Percentiles rank a stretch among this genome's conserved stretches.
These are phyloP conservation scores for Gandaritis pyraliata DNA, from an alignment of 2,888 invertebrate species.

Conservation along the genomic window DNA sequence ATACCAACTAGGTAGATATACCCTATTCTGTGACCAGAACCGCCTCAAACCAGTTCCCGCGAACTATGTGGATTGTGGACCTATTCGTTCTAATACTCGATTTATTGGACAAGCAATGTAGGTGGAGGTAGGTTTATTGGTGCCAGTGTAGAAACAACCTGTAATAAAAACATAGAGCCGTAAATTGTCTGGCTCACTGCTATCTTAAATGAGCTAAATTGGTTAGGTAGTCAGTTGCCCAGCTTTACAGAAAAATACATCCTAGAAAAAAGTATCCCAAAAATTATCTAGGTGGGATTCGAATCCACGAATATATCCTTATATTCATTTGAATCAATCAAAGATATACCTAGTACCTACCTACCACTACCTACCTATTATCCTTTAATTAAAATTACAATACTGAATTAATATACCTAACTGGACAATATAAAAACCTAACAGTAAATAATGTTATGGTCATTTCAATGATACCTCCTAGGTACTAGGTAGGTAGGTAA, in stretches of 20 bases:
- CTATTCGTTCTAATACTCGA: conserved; percentile 13
- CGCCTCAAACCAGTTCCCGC: conserved; percentile 33
- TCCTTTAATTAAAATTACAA: no score
- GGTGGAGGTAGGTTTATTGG: not conserved
- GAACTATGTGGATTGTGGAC: conserved; percentile 20
- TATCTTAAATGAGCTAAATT: not conserved
- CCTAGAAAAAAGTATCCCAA: not conserved
- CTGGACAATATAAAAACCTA: no score
- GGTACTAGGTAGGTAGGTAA: not conserved
- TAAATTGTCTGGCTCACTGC: conserved; percentile 7
- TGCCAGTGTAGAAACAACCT: not conserved
- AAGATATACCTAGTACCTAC: no score
- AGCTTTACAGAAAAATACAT: not conserved
- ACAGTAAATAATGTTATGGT: no score
- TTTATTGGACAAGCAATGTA: conserved; percentile 7
- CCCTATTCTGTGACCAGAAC: conserved; percentile 26
- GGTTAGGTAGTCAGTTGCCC: not conserved
- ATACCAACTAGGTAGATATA: conserved; percentile 14
- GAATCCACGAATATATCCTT: no score
- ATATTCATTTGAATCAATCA: no score
- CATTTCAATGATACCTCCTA: no score
- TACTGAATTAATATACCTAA: no score
- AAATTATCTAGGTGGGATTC: not conserved
- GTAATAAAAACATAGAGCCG: not conserved
- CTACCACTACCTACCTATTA: no score